phyloP scores from a whole-genome alignment of 2,888 invertebrate genomes.

The Pheosia tremula region DNA sequence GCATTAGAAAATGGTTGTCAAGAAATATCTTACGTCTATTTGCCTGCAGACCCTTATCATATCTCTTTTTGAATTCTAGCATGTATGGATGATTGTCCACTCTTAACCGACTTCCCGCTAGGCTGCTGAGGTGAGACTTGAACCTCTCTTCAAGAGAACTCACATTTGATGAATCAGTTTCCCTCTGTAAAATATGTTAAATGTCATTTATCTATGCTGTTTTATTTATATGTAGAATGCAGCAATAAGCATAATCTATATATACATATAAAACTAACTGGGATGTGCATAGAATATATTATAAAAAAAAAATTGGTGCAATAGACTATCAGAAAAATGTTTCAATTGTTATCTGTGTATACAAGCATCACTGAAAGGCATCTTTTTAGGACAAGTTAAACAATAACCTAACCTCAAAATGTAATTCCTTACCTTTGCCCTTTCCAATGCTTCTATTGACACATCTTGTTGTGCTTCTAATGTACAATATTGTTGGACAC shows the following conservation, averaged over 20 bases:
- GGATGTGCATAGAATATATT: too few species aligned
- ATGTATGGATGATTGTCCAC: constrained; percentile 64
- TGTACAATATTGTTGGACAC: constrained; percentile 64
- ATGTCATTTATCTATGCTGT: too few species aligned
- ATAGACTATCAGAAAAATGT: too few species aligned
- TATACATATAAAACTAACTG: too few species aligned
- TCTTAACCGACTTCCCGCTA: constrained; percentile 52
- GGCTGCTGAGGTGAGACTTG: constrained; percentile 46
- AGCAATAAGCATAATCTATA: too few species aligned
- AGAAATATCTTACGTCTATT: constrained; percentile 47
- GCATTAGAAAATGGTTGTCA: neutral
- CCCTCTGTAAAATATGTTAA: constrained; percentile 45
- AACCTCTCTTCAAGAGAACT: constrained; percentile 60
- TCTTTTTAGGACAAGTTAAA: neutral
- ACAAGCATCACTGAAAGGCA: too few species aligned
- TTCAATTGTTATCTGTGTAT: too few species aligned
- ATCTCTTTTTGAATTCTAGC: constrained; percentile 57
- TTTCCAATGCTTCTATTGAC: constrained; percentile 64
- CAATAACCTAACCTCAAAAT: constrained; percentile 16
- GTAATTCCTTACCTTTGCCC: constrained; percentile 50
- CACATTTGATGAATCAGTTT: constrained; percentile 61
- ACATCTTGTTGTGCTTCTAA: constrained; percentile 66
- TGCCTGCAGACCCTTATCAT: constrained; percentile 46
- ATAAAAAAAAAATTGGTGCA: too few species aligned
- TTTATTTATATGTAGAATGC: too few species aligned